Base-by-base conservation (phyloP, 1,140 invertebrate species). In the Drosophila trapezifrons region DNA sequence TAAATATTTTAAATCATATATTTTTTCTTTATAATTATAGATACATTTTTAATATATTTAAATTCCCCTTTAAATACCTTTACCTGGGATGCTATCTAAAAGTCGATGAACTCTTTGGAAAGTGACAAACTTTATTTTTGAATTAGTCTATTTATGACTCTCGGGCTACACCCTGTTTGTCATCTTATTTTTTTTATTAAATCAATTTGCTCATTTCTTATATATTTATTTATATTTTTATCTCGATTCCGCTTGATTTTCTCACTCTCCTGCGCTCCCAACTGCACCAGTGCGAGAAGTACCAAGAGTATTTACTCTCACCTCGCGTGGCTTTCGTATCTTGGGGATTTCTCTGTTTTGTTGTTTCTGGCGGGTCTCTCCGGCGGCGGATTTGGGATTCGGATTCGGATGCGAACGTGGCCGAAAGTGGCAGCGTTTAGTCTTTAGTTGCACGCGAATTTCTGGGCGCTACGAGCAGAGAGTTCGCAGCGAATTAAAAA, bases 401-500 rank as follows among this genome's bases (percentile, higher is more conserved):
- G 54, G 58, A 60, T 42, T 47, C 22, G 60, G 60, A 52, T 72
- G 70, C 60, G 46, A 78, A 82, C 66, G 82, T 86, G 84, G 83
- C 84, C 71, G 86, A 87, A 87, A 87, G 83, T 83, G 73, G 79
- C 79, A 87, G 86, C 79, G 84, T 87, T 87, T 89, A 81, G 82
- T 89, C 82, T 78, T 87, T 89, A 87, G 83, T 87, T 80, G 83
- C 84, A 87, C 83, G 83, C 83, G 83, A 87, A 87, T 89, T 89
- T 89, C 81, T 77, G 73, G 77, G 74, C 80, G 77, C 69, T 76
- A 79, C 80, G 70, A 66, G 75, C 80, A 74, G 64, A 43, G 35
- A 59, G 72, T 66, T 77, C 67, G 51, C 70, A 81, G 83, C 63
- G 63, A 82, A 86, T 82, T 22, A 84, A 56, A 76, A 54, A 64